Base-by-base conservation (phyloP, 1,140 invertebrate species). In the Zelostemma sp. region DNA sequence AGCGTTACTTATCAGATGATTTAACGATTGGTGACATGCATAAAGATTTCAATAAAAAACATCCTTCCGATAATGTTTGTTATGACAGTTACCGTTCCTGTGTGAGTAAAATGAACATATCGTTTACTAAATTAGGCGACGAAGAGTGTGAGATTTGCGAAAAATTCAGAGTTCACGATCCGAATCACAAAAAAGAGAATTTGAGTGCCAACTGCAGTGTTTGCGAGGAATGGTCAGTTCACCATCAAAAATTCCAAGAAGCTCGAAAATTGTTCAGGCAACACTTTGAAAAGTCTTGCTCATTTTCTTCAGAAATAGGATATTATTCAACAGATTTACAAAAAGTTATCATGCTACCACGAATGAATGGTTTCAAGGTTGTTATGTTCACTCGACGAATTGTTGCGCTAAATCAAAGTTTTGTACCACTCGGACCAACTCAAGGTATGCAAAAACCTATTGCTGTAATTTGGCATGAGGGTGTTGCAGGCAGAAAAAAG, bases 311-410 rank as follows among this genome's bases (percentile, higher is more conserved):
- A 73, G 17, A 61, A 77, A 68, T 8, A 3, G 21, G 3, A 25
- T 25, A 25, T 25, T 25, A 74, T 25, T 25, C 60, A 6, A 31
- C 28, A 9, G 66, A 78, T 65, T 54, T 79, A 33, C 72, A 81
- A 67, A 79, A 81, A 68, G 74, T 79, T 12, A 71, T 80, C 16
- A 76, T 81, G 70, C 40, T 80, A 16, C 77, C 77, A 6, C 62
- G 73, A 15, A 59, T 80, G 33, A 75, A 79, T 25, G 51, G 33
- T 8, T 76, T 75, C 33, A 80, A 79, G 62, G 40, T 51, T 6
- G 58, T 62, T 1, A 54, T 74, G 18, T 74, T 74, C 48, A 53
- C 50, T 1, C 40, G 61, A 16, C 41, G 61, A 14, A 15, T 74
- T 8, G 31, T 56, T 8, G 38, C 57, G 0, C 65, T 56, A 12